Percentiles rank a stretch among this genome's conserved stretches.
Evolutionary conservation across 2,113 vertebrate species (phyloP).

Genomic region (Nicator chloris): DNA sequence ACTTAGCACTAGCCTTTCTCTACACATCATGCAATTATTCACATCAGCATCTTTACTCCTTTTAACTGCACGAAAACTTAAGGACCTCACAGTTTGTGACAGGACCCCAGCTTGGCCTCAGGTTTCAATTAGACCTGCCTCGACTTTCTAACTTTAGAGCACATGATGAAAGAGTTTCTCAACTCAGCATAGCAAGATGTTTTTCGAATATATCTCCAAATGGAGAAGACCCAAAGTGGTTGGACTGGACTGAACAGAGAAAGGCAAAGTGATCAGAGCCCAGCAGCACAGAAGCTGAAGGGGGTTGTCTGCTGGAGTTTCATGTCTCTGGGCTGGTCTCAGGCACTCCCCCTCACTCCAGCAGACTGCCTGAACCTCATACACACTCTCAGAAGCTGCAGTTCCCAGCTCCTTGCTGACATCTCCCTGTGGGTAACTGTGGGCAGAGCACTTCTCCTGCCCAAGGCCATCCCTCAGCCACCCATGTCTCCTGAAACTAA

Average conservation of each 20-base stretch:
- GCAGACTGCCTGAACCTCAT: accelerated
- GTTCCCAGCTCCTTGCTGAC: neutral
- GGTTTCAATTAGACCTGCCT: neutral
- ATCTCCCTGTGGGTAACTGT: neutral
- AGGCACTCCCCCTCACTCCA: neutral
- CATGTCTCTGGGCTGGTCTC: neutral
- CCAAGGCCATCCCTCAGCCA: neutral
- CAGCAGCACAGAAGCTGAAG: neutral
- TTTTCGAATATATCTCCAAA: neutral
- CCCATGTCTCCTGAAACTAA: neutral
- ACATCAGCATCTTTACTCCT: neutral
- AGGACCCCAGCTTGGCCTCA: neutral
- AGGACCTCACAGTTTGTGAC: neutral
- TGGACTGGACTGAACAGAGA: neutral
- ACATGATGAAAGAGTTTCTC: neutral
- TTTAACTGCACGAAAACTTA: neutral
- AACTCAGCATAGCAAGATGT: neutral
- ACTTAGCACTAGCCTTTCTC: neutral
- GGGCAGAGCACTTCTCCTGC: neutral
- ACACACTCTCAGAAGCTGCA: neutral
- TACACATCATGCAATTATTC: neutral
- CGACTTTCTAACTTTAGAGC: neutral
- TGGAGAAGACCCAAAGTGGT: neutral
- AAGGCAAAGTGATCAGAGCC: neutral
- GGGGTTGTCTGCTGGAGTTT: too few relatives aligned